phyloP scores from a whole-genome alignment of 2,888 invertebrate species.

The Lamellibrachia columna region DNA sequence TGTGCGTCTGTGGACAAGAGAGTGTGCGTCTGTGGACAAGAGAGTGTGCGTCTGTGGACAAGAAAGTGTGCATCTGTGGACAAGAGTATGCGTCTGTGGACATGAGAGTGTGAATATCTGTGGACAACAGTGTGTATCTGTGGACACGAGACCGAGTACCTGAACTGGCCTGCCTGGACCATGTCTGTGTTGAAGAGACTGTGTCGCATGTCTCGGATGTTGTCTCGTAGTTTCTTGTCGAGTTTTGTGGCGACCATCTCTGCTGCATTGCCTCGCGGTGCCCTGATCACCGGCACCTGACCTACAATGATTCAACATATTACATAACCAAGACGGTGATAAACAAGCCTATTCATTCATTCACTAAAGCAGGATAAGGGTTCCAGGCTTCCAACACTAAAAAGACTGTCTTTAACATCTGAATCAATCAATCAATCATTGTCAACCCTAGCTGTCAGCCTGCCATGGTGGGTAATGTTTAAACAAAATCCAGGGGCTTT shows the following conservation, averaged over 20 bases:
- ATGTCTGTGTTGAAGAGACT: conserved; percentile 80
- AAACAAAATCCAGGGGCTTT: no score
- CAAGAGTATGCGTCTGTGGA: no score
- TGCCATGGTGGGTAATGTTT: no score
- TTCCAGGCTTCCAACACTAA: no score
- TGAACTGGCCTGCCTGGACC: conserved; percentile 71
- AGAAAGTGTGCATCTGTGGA: no score
- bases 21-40: no score
- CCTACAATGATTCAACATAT: conserved; percentile 66
- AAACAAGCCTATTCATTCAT: background rate
- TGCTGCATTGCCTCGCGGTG: conserved; percentile 94
- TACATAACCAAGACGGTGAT: background rate
- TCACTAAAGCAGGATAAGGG: background rate
- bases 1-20: no score
- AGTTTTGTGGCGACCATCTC: conserved; percentile 98
- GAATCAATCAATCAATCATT: no score
- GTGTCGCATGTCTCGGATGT: conserved; percentile 94
- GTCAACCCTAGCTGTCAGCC: no score
- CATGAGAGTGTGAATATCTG: no score
- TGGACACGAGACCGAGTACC: conserved; percentile 38
- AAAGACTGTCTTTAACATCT: no score
- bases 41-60: no score
- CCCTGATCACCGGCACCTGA: conserved; percentile 87
- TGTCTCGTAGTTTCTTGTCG: conserved; percentile 95
- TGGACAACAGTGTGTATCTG: background rate